Conservation (phyloP, 1,140 invertebrate genomes). For the Trichonephila inaurata region DNA sequence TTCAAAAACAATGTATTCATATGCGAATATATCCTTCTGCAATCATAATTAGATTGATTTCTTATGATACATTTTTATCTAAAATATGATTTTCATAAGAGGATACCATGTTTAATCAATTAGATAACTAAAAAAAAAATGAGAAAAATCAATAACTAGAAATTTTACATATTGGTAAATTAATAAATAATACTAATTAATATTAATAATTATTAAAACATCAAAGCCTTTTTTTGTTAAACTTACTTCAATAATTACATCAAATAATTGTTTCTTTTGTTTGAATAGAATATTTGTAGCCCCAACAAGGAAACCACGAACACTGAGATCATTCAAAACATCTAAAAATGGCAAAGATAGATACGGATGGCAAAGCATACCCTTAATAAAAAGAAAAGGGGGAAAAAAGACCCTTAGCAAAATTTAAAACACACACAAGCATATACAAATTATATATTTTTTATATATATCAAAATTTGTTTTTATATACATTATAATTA, state of each 20-base stretch:
- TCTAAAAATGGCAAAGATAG: slow-evolving; percentile 97
- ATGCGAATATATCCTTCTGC: no score
- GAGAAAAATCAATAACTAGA: not conserved
- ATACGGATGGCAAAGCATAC: slow-evolving; percentile 97
- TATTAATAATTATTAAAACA: not conserved
- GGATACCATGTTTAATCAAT: not conserved
- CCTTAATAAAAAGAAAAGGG: slow-evolving; percentile 82
- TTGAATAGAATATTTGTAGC: slow-evolving; percentile 98
- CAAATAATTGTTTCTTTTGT: slow-evolving; percentile 95
- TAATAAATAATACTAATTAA: not conserved
- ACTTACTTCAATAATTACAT: slow-evolving; percentile 93
- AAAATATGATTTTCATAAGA: not conserved
- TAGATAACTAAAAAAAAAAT: not conserved
- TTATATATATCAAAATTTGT: no score
- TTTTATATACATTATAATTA: no score
- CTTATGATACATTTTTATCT: no score
- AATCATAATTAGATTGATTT: no score
- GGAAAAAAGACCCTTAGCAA: not conserved
- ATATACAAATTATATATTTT: no score
- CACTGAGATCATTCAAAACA: slow-evolving; percentile 91
- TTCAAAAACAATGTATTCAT: no score
- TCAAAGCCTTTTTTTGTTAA: not conserved
- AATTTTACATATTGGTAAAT: no score
- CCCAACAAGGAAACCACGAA: slow-evolving; percentile 95
- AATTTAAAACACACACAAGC: no score